These are phyloP conservation scores for Palythoa grandis DNA, from an alignment of 92 coral and sea anemone species.

Conservation along the genomic window DNA sequence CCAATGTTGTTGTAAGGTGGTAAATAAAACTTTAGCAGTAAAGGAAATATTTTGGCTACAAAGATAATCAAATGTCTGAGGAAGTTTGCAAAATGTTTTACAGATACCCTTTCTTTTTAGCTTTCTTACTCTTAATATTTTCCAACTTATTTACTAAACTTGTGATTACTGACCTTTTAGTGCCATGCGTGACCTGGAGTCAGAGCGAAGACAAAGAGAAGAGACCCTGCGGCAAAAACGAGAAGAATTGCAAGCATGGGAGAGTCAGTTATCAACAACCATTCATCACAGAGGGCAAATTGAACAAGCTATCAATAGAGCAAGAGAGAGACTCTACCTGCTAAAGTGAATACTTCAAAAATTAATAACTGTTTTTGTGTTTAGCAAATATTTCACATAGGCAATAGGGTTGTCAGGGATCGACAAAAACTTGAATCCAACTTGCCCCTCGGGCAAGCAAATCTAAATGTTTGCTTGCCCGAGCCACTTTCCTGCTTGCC, in stretches of 20 bases:
- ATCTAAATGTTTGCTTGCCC: no score
- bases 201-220: constrained; percentile 88
- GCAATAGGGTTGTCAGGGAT: no score
- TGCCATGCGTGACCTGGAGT: constrained; percentile 92
- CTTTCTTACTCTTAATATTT: neutral
- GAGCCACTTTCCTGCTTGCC: no score
- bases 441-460: no score
- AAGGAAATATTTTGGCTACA: no score
- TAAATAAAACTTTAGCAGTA: no score
- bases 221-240: constrained; percentile 69
- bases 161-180: constrained; percentile 40
- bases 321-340: constrained; percentile 75
- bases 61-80: no score
- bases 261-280: constrained; percentile 85
- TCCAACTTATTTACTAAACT: neutral
- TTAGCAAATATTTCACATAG: no score
- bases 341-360: constrained; percentile 58
- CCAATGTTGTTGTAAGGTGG: no score
- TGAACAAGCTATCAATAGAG: constrained; percentile 75
- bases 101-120: neutral
- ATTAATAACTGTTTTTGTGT: neutral
- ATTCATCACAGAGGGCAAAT: constrained; percentile 88
- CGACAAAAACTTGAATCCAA: no score
- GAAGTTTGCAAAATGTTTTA: no score
- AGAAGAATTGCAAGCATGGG: constrained; percentile 78